Evolutionary conservation across 2,888 invertebrate genomes (phyloP), one percentile per base, ranked within the genome.

Genomic region (Drosophila lacicola): DNA sequence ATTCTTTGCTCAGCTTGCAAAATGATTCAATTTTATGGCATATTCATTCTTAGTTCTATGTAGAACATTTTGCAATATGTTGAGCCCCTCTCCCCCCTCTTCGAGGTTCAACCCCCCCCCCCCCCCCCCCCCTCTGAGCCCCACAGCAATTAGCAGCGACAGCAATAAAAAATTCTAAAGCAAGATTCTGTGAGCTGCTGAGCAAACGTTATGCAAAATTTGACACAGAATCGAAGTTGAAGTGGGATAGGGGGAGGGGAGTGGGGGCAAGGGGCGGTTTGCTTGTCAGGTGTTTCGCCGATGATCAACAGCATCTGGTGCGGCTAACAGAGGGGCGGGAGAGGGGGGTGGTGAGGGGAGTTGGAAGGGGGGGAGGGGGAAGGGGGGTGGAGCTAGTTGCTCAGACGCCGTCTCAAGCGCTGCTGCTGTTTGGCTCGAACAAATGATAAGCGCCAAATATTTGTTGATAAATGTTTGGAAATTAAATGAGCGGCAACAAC

Each of bases 401-500:
- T 58, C 41, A 33, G 58, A 56, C 9, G 56, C 10, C 45, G 47
- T 47, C 39, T 46, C 34, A 17, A 47, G n/a, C 42, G 63, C 46
- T 37, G 63, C 46, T 53, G 39, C 67, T 84, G 82, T 70, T 88
- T 85, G 70, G 37, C 50, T 71, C 60, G 76, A 79, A 62, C 88
- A 82, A 83, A 83, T 84, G 89, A 89, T 84, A 84, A 89, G 86
- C 80, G 65, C 64, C 80, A 89, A 89, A 85, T 85, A 89, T 85
- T 85, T 89, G 85, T 88, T 75, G 73, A 85, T 88, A 89, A 89
- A 89, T 86, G 86, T 85, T 85, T 89, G 82, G 58, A 82, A 89
- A 88, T 89, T 82, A 82, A 85, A 88, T 84, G 84, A 87, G 78
- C 79, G 70, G 74, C 84, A 83, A 66, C 80, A 82, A 64, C 61